phyloP scores from a whole-genome alignment of 2,888 invertebrate species.

The Melipona bicolor region DNA sequence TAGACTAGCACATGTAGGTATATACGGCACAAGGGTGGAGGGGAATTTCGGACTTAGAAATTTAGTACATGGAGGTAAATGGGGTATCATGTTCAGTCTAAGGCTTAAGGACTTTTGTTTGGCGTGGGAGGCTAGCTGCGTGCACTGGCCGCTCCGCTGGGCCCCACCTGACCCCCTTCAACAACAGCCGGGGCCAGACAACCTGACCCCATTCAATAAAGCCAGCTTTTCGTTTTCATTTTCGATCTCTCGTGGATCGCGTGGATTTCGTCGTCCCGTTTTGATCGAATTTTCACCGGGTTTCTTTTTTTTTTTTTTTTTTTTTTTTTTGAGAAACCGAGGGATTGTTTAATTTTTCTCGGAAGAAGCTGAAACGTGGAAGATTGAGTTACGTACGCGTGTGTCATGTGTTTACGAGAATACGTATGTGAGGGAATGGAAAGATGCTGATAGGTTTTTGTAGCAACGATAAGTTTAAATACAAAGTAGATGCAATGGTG shows the following conservation, averaged over 20 bases:
- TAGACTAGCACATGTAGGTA: conserved; percentile 29
- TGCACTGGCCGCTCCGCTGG: conserved; percentile 62
- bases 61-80: conserved; percentile 83
- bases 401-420: background rate
- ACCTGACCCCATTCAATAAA: conserved; percentile 60
- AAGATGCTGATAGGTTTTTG: background rate
- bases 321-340: no score
- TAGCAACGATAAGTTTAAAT: background rate
- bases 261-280: conserved; percentile 16
- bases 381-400: background rate
- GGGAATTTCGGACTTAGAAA: conserved; percentile 78
- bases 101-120: conserved; percentile 84
- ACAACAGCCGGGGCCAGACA: background rate
- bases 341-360: background rate
- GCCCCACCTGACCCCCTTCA: conserved; percentile 56
- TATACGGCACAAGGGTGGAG: conserved; percentile 41
- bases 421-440: background rate
- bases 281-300: conserved; percentile 47
- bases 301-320: no score
- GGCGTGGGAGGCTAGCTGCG: conserved; percentile 82
- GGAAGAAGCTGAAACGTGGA: background rate
- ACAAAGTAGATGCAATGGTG: no score
- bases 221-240: conserved; percentile 54
- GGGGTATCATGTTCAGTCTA: conserved; percentile 84
- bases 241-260: conserved; percentile 36